Evolutionary conservation across 2,113 vertebrate species (phyloP).

Genomic region (Phoenicopterus ruber): DNA sequence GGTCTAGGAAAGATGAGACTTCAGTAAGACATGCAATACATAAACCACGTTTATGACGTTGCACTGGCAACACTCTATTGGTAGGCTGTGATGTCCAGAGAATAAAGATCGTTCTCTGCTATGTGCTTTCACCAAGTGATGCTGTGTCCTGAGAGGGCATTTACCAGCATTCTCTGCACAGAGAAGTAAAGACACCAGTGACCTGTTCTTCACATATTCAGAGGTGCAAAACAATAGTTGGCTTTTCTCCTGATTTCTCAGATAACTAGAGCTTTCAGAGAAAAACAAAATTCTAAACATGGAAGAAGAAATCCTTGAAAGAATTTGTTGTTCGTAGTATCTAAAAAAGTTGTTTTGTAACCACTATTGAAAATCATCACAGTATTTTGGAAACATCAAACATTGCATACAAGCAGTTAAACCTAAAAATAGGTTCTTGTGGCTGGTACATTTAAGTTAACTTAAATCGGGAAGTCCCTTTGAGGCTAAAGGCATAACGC

Average conservation of each 20-base stretch:
- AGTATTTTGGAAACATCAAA: not conserved
- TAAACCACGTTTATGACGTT: slow-evolving; percentile 21
- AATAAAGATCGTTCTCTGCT: not conserved
- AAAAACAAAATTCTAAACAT: not conserved
- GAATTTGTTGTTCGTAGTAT: not conserved
- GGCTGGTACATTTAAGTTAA: not conserved
- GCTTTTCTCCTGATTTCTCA: not conserved
- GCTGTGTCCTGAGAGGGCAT: not conserved
- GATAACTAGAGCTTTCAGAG: not conserved
- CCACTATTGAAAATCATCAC: not conserved
- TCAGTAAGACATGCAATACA: not conserved
- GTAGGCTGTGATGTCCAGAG: not conserved
- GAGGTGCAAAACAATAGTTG: not conserved
- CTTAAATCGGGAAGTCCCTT: not conserved
- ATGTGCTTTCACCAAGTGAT: fast-evolving
- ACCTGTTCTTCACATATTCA: not conserved
- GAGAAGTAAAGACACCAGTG: not conserved
- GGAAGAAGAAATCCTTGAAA: not conserved
- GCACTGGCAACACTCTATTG: not conserved
- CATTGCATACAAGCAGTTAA: not conserved
- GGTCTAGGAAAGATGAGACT: not conserved
- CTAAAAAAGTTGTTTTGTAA: not conserved
- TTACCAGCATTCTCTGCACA: not conserved
- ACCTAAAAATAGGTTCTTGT: not conserved
- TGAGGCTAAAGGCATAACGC: not conserved